Conservation (phyloP, 53 echinoderm and acorn worm species). For the Patiria pectinifera region DNA sequence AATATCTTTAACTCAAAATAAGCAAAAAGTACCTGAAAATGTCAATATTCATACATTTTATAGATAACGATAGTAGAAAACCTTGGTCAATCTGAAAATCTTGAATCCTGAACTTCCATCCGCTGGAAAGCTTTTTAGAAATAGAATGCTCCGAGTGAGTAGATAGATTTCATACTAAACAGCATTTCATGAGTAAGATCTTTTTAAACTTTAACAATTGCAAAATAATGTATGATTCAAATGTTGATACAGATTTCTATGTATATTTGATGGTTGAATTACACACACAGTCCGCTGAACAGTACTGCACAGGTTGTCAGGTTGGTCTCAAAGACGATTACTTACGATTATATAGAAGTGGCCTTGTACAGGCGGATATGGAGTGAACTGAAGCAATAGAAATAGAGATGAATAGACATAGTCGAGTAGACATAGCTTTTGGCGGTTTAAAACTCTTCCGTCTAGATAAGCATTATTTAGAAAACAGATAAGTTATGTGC, state of each 20-base stretch:
- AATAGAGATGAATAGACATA: not conserved
- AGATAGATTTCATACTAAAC: not conserved
- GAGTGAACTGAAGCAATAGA: not conserved
- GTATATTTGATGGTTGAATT: not conserved
- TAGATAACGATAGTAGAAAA: not conserved
- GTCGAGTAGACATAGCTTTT: not conserved
- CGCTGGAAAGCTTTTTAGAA: not conserved
- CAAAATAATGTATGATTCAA: not conserved
- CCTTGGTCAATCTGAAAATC: not conserved
- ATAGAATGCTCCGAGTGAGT: not conserved
- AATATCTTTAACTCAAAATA: no score
- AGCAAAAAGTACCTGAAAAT: no score
- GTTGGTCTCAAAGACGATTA: not conserved
- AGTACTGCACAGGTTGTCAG: not conserved
- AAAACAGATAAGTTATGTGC: no score
- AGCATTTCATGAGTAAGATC: not conserved
- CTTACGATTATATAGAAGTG: not conserved
- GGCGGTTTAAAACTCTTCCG: not conserved
- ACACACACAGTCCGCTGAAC: not conserved
- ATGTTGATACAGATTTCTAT: not conserved
- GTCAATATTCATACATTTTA: no score
- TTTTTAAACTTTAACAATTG: not conserved
- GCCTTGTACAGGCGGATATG: not conserved
- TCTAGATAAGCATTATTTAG: not conserved
- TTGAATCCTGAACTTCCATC: not conserved